A percentile compares a stretch with the other conserved stretches of the same genome.
Conservation (phyloP, 2,113 vertebrate species). For the Tyto alba region DNA sequence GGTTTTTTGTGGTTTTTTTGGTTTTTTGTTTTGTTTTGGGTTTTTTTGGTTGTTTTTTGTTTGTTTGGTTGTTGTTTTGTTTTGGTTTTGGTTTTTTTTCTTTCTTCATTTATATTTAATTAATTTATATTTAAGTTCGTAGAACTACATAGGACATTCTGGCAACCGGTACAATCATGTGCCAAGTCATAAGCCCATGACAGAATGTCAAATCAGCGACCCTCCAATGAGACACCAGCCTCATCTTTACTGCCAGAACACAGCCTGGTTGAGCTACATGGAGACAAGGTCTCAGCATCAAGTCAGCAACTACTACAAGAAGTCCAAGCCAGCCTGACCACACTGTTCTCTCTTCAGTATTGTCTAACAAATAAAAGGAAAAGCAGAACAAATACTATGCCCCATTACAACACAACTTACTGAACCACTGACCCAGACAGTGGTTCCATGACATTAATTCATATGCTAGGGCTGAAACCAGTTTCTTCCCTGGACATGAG, state of each 20-base stretch:
- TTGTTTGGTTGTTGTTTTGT: too few relatives aligned
- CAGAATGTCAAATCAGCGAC: not conserved
- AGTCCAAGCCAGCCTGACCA: not conserved
- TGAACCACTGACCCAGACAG: not conserved
- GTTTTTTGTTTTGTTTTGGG: too few relatives aligned
- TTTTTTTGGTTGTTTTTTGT: too few relatives aligned
- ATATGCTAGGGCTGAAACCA: not conserved
- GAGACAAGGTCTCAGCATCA: not conserved
- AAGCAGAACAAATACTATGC: not conserved
- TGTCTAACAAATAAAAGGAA: not conserved
- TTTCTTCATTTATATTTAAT: not conserved
- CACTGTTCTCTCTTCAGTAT: not conserved
- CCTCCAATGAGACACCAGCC: not conserved
- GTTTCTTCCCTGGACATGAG: not conserved
- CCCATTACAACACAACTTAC: not conserved
- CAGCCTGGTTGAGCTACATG: not conserved
- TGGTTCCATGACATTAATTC: not conserved
- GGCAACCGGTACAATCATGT: not conserved
- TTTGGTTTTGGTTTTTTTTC: not conserved
- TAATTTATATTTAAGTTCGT: too few relatives aligned
- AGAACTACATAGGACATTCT: not conserved
- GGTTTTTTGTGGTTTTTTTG: too few relatives aligned
- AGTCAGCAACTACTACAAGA: not conserved
- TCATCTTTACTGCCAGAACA: not conserved
- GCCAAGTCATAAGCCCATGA: not conserved